A percentile compares a stretch with the other conserved stretches of the same genome.
These are phyloP conservation scores for Phylloscopus trochilus DNA, from an alignment of 2,113 vertebrate species.

Conservation along the genomic window DNA sequence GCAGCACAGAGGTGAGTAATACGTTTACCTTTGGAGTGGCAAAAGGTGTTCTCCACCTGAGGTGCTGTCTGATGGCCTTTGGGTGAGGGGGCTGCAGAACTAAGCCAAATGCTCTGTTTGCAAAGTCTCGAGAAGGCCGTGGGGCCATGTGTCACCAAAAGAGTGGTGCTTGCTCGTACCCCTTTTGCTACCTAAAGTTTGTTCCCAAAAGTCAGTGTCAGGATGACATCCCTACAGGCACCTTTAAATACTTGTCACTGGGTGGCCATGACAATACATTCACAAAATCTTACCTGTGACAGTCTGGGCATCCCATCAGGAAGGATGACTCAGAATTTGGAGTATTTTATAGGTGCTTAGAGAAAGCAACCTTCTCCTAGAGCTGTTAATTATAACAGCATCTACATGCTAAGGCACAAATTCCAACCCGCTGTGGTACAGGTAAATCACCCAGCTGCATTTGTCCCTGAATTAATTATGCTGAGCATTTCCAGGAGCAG, in stretches of 20 bases:
- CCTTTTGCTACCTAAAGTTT: not conserved
- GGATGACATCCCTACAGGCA: not conserved
- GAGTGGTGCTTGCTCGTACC: not conserved
- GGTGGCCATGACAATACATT: not conserved
- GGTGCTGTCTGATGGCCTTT: not conserved
- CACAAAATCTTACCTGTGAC: not conserved
- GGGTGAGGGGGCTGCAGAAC: not conserved
- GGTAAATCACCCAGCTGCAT: not conserved
- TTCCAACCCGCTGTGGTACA: not conserved
- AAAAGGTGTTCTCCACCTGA: not conserved
- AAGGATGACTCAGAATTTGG: not conserved
- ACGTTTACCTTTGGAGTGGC: not conserved
- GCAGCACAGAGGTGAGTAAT: not conserved
- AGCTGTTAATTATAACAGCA: not conserved
- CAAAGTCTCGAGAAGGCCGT: not conserved
- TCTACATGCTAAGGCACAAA: not conserved
- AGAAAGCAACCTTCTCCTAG: not conserved
- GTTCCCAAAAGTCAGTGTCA: not conserved
- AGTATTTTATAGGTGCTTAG: not conserved
- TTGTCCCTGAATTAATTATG: not conserved
- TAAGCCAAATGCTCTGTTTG: not conserved
- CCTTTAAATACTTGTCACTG: not conserved
- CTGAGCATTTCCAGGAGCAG: not conserved
- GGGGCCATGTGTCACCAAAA: not conserved
- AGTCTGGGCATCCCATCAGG: not conserved